Base-by-base conservation (phyloP, 2,113 vertebrate genomes). In the Trichomycterus rosablanca region DNA sequence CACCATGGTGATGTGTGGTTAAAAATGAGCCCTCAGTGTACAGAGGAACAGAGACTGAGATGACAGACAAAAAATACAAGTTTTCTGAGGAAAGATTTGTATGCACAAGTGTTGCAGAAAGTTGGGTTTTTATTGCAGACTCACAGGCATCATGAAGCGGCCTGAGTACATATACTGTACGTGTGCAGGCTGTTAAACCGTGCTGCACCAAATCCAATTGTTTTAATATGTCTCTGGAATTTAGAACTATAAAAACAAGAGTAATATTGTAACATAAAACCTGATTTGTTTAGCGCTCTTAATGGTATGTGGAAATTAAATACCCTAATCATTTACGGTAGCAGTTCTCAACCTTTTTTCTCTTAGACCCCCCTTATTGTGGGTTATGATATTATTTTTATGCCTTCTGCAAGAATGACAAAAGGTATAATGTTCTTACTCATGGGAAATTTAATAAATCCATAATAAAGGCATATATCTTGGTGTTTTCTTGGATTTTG, bases 231-330 rank as follows among this genome's bases (percentile, higher is more conserved):
- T 19, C 23, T 54, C 7, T 37, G 61, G 23, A 46, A 63, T 45
- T 45, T 40, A 39, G n/a, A 35, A 54, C 30, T 24, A 52, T 54
- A 64, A 45, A 22, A n/a, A 22, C 34, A 20, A 26, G 30, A 39
- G 28, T 2, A 20, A 55, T 64, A 55, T 35, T 35, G 32, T 43
- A 6, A 20, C 22, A 19, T 26, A 28, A 46, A 55, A 65, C 43
- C 6, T 20, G 32, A 46, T 56, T 55, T 14, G 42, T 39, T 64
- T 35, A 37, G 30, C 19, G 51, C 32, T 46, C 26, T 37, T 11
- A 39, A 46, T 28, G 28, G 28, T 45, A 18, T 63, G 40, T 63
- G 40, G 51, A 20, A 48, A 65, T 56, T 55, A 34, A 55, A 34
- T 45, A 45, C 5, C 18, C 5, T 24, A 5, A 35, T 44, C 40